Conservation (phyloP, 2,113 vertebrate species). For the Benitochromis conjunctus region DNA sequence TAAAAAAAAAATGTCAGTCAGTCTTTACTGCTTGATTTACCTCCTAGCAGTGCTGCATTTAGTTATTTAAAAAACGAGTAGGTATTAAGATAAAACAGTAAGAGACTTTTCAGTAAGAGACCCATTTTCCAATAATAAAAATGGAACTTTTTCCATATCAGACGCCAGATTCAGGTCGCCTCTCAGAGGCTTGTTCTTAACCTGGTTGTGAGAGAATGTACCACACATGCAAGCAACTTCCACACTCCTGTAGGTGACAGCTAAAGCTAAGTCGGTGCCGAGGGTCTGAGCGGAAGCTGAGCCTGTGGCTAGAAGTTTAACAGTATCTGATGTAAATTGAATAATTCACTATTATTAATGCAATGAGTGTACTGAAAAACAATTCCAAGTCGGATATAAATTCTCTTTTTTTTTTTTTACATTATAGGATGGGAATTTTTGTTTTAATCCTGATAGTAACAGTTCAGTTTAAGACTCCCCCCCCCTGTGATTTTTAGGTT, state of each 20-base stretch:
- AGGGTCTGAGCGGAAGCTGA: neutral
- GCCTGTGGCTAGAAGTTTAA: neutral
- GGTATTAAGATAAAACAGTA: neutral
- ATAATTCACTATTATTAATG: neutral
- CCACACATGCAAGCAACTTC: neutral
- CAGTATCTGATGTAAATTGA: neutral
- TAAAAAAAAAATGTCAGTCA: neutral
- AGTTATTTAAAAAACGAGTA: neutral
- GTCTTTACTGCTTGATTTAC: constrained; percentile 4
- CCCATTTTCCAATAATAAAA: neutral
- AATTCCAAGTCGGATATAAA: neutral
- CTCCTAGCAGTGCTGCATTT: neutral
- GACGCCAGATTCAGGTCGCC: neutral
- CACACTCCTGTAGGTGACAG: neutral
- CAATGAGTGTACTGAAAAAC: neutral
- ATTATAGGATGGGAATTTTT: neutral
- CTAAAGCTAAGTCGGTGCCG: neutral
- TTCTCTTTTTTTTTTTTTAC: neutral
- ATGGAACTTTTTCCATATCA: neutral
- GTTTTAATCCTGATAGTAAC: neutral
- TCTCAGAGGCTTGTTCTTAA: neutral
- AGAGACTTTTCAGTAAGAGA: neutral
- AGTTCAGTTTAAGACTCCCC: neutral
- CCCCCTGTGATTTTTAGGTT: neutral
- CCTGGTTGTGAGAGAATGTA: neutral